A percentile compares a stretch with the other conserved stretches of the same genome.
These are phyloP conservation scores for Elmis aenea DNA, from an alignment of 2,888 invertebrate species.

Conservation along the genomic window DNA sequence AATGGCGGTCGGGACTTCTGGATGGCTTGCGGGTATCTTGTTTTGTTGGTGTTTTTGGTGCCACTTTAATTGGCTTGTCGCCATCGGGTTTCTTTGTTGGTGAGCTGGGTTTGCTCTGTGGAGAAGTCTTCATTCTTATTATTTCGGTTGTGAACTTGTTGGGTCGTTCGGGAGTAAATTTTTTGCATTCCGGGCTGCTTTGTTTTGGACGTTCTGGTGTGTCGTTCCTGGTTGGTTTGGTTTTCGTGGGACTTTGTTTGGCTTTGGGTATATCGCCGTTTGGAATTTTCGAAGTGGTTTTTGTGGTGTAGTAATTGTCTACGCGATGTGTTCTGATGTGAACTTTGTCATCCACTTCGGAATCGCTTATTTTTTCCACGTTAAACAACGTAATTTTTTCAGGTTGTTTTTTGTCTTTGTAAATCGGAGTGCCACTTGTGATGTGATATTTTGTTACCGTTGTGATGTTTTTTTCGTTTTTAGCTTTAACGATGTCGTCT, in stretches of 20 bases:
- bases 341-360: constrained; percentile 25
- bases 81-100: too few species aligned
- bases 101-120: neutral
- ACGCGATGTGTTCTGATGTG: constrained; percentile 33
- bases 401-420: constrained; percentile 1
- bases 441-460: too few species aligned
- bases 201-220: constrained; percentile 6
- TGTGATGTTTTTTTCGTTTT: too few species aligned
- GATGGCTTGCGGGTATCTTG: neutral
- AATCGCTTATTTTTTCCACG: constrained; percentile 27
- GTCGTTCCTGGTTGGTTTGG: constrained; percentile 5
- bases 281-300: constrained; percentile 16
- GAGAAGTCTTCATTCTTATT: neutral
- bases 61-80: constrained; percentile 2
- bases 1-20: constrained; percentile 15
- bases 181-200: constrained; percentile 5
- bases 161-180: constrained; percentile 6
- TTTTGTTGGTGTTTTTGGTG: neutral
- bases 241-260: constrained; percentile 3
- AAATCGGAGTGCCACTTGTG: too few species aligned
- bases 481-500: too few species aligned
- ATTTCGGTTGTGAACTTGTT: neutral
- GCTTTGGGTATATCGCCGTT: constrained; percentile 24
- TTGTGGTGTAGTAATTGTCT: constrained; percentile 30
- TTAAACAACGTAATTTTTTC: constrained; percentile 26